Evolutionary conservation across 35 echinoderm and acorn worm species (phyloP), one percentile per base, ranked within the genome.

Genomic region (Acanthaster planci): DNA sequence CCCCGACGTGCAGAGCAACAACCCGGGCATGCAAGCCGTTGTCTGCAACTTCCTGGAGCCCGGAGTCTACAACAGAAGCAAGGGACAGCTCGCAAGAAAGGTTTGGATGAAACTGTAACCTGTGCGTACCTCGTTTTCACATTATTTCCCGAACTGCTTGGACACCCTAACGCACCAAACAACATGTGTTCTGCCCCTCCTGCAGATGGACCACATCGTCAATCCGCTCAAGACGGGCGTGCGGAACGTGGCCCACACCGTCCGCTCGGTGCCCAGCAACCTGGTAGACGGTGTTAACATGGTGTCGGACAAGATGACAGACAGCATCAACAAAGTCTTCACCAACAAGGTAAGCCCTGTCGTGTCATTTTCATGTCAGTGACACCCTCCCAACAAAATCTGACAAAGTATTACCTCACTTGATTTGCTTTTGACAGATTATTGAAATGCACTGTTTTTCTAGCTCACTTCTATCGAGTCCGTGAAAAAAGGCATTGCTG

Each of bases 31-130:
- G 78, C 80, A 82, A 44, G 59, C 60, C 18, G 86, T 99, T 55
- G 77, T 99, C 52, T 91, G 89, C 55, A 87, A 94, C 68, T 99
- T 99, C 72, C 72, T 99, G 39, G 96, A 93, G 50, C 96, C 92
- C 0, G 96, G 96, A n/a, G 89, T 94, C 37, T 99, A 94, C 44
- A 91, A 88, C 53, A 82, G 83, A 77, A 92, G 96, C 80, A 91
- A 92, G 82, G 92, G 96, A 35, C 82, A 82, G 31, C 81, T 99
- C 1, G 91, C 96, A 14, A 84, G 96, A 86, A 88, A 86, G 78
- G 96, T 99, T 79, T 83, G 88, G 18, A 15, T 27, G 42, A 47
- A 47, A 47, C 12, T 4, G 42, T 47, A n/a, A n/a, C n/a, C n/a
- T n/a, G n/a, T n/a, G n/a, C n/a, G n/a, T n/a, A n/a, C n/a, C n/a